These are phyloP conservation scores for Ctenodactylus gundi DNA, from an alignment of 2,113 vertebrate genomes.

Conservation along the genomic window DNA sequence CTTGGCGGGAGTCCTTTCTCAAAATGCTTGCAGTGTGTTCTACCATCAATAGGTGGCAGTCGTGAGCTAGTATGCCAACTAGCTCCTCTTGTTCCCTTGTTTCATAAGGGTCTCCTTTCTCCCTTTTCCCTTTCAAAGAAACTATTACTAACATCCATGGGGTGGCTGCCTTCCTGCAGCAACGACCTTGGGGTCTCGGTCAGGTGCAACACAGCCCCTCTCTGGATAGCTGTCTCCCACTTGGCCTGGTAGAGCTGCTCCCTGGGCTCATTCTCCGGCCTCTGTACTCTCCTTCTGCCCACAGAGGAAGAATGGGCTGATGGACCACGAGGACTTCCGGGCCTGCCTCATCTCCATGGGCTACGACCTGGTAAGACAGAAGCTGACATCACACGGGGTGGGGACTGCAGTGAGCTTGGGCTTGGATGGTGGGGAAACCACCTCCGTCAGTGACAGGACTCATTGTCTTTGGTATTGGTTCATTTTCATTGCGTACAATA, in stretches of 20 bases:
- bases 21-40: neutral
- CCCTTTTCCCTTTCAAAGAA: conserved; percentile 18
- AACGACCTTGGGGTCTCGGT: conserved; percentile 29
- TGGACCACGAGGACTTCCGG: conserved; percentile 98
- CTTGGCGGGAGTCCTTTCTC: neutral
- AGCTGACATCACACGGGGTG: neutral
- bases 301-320: conserved; percentile 98
- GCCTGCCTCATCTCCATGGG: conserved; percentile 99
- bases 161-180: conserved; percentile 59
- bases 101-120: conserved; percentile 26
- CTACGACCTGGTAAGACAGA: conserved; percentile 94
- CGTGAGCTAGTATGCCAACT: neutral
- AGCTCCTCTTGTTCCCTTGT: conserved; percentile 15
- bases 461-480: neutral
- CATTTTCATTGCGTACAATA: neutral
- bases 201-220: neutral
- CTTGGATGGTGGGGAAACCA: conserved; percentile 1
- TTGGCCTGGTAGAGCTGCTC: neutral
- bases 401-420: neutral
- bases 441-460: neutral
- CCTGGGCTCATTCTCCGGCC: conserved; percentile 43
- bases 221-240: neutral
- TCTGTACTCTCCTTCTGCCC: conserved; percentile 58
- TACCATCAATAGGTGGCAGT: neutral
- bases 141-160: conserved; percentile 61